These are phyloP conservation scores for Formica exsecta DNA, from an alignment of 1,140 invertebrate species.

Conservation along the genomic window DNA sequence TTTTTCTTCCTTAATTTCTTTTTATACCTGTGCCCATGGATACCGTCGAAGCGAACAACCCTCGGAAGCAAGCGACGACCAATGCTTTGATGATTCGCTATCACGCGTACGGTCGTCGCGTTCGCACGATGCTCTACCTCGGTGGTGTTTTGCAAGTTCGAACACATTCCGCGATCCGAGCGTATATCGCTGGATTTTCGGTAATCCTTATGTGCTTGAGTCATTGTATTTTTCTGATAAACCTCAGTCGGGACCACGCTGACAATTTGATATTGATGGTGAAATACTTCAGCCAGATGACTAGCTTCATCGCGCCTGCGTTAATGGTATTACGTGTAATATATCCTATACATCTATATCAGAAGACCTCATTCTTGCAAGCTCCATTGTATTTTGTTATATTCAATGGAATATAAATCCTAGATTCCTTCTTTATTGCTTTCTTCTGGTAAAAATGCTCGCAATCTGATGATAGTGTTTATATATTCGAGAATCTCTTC, in stretches of 20 bases:
- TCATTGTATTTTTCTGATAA: neutral
- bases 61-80: neutral
- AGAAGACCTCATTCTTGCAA: neutral
- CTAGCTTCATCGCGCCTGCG: conserved; percentile 7
- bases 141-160: conserved; percentile 28
- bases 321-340: conserved; percentile 17
- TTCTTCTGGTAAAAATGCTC: neutral
- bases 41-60: neutral
- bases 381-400: neutral
- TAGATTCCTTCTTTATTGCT: neutral
- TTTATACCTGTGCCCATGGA: neutral
- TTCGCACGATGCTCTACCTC: conserved; percentile 21
- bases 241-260: conserved; percentile 3
- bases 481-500: neutral
- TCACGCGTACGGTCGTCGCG: conserved; percentile 12
- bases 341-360: neutral
- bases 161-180: neutral
- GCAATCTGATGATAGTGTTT: neutral
- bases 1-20: neutral
- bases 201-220: neutral
- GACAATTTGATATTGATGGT: conserved; percentile 6
- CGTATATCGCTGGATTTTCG: neutral
- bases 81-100: neutral
- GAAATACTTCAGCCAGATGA: neutral
- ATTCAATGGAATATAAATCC: neutral